Evolutionary conservation across 1,140 invertebrate species (phyloP), one percentile per base, ranked within the genome.

Genomic region (Diploscapter pachys): DNA sequence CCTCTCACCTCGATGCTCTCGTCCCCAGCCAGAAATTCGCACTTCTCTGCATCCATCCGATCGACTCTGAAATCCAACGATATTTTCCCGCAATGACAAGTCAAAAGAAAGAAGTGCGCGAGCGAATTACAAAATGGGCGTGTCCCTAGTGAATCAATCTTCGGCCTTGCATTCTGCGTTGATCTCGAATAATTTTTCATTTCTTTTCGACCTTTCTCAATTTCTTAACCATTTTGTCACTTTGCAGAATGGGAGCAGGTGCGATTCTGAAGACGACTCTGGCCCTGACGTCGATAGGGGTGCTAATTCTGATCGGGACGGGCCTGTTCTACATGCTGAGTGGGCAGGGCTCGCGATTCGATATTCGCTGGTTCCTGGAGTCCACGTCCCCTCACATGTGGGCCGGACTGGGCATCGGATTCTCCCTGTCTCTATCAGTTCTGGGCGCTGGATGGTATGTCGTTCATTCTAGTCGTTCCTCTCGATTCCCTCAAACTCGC

Each of bases 361-460:
- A 88, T 78, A 86, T 89, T 80, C 88, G 82, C 76, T 89, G 88
- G 88, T 88, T 84, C 73, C 68, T 84, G 9, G 83, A 79, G 31
- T 63, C 80, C 51, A 84, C 83, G 9, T 85, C 84, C 4, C 83
- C 83, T n/a, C 80, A 84, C 63, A 85, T 84, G 80, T 81, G 79
- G 77, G 78, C 91, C 55, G 89, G 90, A 62, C 87, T 95, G 78
- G 96, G 96, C 50, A 93, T 98, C 81, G 94, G 92, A 50, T 88
- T 98, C 4, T 90, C 95, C 1, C 96, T 99, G 48, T 90, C 95
- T 2, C 56, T 78, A 6, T 78, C 77, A 8, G 96, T 99, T 8
- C 93, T 98, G 71, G 96, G 96, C 72, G 96, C 96, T 78, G 96
- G 96, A 76, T 90, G 94, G 91, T 92, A 89, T 57, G 9, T 63